A percentile compares a stretch with the other conserved stretches of the same genome.
phyloP scores from a whole-genome alignment of 1,140 invertebrate genomes.

The Atopsyche davidsoni region DNA sequence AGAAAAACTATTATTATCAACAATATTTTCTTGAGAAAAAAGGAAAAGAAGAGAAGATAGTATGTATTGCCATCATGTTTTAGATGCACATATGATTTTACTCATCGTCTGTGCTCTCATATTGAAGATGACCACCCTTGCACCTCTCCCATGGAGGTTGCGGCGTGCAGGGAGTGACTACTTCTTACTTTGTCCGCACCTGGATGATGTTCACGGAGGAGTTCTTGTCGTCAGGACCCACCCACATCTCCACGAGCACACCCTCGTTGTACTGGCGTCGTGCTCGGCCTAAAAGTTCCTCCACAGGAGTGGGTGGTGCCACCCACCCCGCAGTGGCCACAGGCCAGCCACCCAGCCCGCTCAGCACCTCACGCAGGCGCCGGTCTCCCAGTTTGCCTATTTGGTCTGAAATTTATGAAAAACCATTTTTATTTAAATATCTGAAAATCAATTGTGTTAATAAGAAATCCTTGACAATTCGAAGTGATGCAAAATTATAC shows the following conservation, averaged over 20 bases:
- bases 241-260: constrained; percentile 71
- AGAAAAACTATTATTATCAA: no score
- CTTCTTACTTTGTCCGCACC: constrained; percentile 55
- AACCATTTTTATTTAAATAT: no score
- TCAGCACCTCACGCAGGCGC: constrained; percentile 56
- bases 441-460: no score
- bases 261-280: constrained; percentile 68
- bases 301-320: constrained; percentile 51
- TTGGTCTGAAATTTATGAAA: constrained; percentile 62
- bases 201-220: constrained; percentile 80
- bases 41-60: no score
- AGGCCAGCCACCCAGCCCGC: constrained; percentile 70
- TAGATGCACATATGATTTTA: no score
- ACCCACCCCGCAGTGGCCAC: constrained; percentile 60
- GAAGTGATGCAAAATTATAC: no score
- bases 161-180: constrained; percentile 31
- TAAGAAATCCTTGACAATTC: no score
- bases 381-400: constrained; percentile 63
- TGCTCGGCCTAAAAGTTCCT: constrained; percentile 61
- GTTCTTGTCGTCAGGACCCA: constrained; percentile 81
- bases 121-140: no score
- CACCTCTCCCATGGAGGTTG: no score
- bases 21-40: no score
- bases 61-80: no score
- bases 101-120: no score